These are phyloP conservation scores for Triops cancriformis DNA, from an alignment of 1,140 invertebrate species.

Conservation along the genomic window DNA sequence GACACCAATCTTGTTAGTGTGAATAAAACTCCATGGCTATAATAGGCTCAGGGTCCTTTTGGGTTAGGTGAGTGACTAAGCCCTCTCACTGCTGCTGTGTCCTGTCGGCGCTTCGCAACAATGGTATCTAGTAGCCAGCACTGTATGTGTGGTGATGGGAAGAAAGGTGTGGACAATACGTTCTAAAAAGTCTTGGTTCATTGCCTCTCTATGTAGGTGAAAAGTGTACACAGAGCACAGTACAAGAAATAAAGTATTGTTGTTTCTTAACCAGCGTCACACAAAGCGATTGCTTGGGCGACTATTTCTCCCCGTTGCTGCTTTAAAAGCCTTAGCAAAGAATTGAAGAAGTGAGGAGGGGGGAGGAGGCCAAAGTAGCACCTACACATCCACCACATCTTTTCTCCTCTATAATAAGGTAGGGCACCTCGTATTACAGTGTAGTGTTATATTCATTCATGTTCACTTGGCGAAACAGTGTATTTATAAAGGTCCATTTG, in stretches of 20 bases:
- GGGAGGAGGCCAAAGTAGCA: background rate
- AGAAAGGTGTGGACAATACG: conserved; percentile 1
- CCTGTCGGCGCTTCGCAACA: background rate
- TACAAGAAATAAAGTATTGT: background rate
- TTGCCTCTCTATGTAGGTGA: background rate
- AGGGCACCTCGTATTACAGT: background rate
- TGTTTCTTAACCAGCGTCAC: background rate
- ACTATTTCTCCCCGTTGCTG: background rate
- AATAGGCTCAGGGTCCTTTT: conserved; percentile 12
- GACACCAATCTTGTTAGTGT: conserved; percentile 5
- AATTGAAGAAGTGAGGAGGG: background rate
- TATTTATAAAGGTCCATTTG: background rate
- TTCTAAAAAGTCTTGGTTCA: conserved; percentile 7
- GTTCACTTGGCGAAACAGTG: background rate
- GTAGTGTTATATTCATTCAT: background rate
- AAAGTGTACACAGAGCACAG: background rate
- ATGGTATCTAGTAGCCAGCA: background rate
- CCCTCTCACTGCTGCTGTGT: background rate
- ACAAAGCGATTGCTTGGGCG: background rate
- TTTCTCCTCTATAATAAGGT: background rate
- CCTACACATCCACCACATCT: background rate
- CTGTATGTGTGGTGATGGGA: background rate
- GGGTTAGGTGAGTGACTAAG: background rate
- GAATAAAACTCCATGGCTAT: background rate
- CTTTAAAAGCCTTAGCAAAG: background rate